phyloP scores from a whole-genome alignment of 23 tunicate species.

The Styela clava region DNA sequence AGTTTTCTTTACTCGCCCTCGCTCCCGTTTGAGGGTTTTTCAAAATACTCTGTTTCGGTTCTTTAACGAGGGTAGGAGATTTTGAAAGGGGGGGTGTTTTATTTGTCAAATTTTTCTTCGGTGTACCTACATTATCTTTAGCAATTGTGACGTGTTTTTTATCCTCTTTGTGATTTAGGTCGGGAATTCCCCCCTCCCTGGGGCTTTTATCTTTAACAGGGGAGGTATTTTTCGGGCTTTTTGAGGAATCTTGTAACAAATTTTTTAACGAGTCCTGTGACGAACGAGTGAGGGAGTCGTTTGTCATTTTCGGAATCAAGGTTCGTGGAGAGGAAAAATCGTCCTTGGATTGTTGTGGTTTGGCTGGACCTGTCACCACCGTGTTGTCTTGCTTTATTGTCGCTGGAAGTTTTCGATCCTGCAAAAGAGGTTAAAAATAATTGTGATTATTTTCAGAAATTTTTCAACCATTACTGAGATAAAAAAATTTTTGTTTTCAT shows the following conservation, averaged over 20 bases:
- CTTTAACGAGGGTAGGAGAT: constrained; percentile 4
- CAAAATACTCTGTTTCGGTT: constrained; percentile 19
- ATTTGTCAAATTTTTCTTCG: not conserved
- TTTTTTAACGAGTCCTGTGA: constrained; percentile 3
- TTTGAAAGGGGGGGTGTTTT: not conserved
- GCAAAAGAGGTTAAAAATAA: not conserved
- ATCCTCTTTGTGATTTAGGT: not conserved
- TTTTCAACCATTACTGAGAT: no score
- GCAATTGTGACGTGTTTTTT: not conserved
- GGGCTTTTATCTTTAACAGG: not conserved
- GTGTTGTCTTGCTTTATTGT: constrained; percentile 30
- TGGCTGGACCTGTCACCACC: constrained; percentile 13
- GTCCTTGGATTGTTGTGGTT: not conserved
- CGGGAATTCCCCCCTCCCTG: not conserved
- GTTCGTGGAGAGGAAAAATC: constrained; percentile 34
- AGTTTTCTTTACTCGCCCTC: constrained; percentile 2
- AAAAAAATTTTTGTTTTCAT: no score
- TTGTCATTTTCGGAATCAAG: constrained; percentile 24
- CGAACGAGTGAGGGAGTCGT: not conserved
- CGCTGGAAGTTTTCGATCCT: constrained; percentile 36
- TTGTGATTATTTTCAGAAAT: not conserved
- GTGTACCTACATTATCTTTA: not conserved
- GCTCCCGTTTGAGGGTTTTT: constrained; percentile 14
- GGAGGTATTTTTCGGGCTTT: constrained; percentile 32
- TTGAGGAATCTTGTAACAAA: constrained; percentile 13